phyloP scores from a whole-genome alignment of 1,140 invertebrate species.

The silkworm (Bombyx mori) region ASM3026992v2 NC_085111.1:2394001-2394500 shows the following conservation, averaged over 20 bases:
- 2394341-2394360: constrained; percentile 48
- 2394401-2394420: constrained; percentile 59
- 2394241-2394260: constrained; percentile 90
- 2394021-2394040: too few species aligned
- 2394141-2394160: too few species aligned
- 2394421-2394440: constrained; percentile 60
- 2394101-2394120: too few species aligned
- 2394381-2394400: constrained; percentile 48
- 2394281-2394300: constrained; percentile 88
- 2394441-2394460: constrained; percentile 68
- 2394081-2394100: too few species aligned
- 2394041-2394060: too few species aligned
- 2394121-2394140: too few species aligned
- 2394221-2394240: constrained; percentile 54
- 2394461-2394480: constrained; percentile 66
- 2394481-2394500: constrained; percentile 66
- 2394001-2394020: too few species aligned
- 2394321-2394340: constrained; percentile 49
- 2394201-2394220: constrained; percentile 62
- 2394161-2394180: too few species aligned
- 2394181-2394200: constrained; percentile 61
- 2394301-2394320: constrained; percentile 75
- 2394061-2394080: too few species aligned
- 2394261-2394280: constrained; percentile 92
- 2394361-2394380: constrained; percentile 43